Percentiles rank a stretch among this genome's conserved stretches.
phyloP scores from a whole-genome alignment of 2,888 invertebrate species.

The Heliconius ismenius region DNA sequence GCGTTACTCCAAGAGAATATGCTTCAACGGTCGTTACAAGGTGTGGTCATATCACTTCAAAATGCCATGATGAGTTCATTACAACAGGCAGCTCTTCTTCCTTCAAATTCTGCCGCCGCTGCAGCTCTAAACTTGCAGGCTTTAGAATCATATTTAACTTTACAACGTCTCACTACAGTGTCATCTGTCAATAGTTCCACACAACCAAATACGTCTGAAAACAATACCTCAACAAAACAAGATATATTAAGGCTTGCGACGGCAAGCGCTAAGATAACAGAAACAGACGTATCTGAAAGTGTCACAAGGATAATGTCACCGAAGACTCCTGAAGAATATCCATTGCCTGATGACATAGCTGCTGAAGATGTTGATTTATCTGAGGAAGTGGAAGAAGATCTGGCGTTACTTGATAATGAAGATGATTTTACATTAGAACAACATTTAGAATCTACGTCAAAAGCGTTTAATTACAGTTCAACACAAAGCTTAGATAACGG shows the following conservation, averaged over 20 bases:
- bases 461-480: constrained; percentile 72
- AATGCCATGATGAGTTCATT: constrained; percentile 92
- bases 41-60: constrained; percentile 90
- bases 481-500: constrained; percentile 84
- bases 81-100: constrained; percentile 91
- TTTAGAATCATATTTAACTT: constrained; percentile 91
- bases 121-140: constrained; percentile 93
- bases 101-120: constrained; percentile 91
- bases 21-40: constrained; percentile 88
- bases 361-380: constrained; percentile 85
- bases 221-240: constrained; percentile 79
- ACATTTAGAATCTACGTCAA: constrained; percentile 75
- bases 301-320: constrained; percentile 71
- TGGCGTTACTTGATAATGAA: constrained; percentile 88
- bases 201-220: constrained; percentile 63
- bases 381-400: constrained; percentile 88
- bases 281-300: constrained; percentile 68
- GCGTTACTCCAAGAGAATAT: constrained; percentile 84
- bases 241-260: constrained; percentile 86
- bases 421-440: constrained; percentile 85
- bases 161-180: constrained; percentile 88
- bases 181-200: constrained; percentile 78
- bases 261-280: constrained; percentile 77
- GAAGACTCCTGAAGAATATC: constrained; percentile 76
- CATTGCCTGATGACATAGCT: constrained; percentile 76